These are phyloP conservation scores for Drosophila nannoptera DNA, from an alignment of 1,140 invertebrate genomes.

Conservation along the genomic window DNA sequence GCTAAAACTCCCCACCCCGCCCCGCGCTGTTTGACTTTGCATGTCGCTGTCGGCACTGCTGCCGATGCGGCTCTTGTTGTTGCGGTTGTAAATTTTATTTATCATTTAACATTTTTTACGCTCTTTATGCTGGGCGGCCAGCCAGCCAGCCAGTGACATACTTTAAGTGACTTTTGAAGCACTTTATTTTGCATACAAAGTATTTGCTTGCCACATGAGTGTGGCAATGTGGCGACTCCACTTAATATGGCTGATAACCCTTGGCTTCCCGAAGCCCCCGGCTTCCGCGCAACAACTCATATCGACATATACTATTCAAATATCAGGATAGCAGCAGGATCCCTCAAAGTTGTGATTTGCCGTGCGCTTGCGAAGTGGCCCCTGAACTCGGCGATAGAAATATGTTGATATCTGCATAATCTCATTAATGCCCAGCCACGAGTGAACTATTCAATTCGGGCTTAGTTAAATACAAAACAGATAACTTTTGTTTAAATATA, in stretches of 20 bases:
- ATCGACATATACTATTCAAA: slow-evolving; percentile 3
- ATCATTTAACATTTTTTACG: slow-evolving; percentile 78
- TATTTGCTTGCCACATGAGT: slow-evolving; percentile 55
- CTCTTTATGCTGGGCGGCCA: slow-evolving; percentile 57
- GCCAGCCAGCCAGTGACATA: slow-evolving; percentile 40
- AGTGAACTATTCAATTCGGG: slow-evolving; percentile 13
- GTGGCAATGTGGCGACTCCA: slow-evolving; percentile 44
- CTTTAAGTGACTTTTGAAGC: slow-evolving; percentile 75
- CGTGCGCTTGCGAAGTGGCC: neutral
- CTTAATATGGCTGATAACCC: slow-evolving; percentile 61
- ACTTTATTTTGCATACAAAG: slow-evolving; percentile 77
- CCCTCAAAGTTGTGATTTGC: too few relatives aligned
- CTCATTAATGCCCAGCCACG: slow-evolving; percentile 10
- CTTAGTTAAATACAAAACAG: slow-evolving; percentile 1
- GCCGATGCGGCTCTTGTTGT: slow-evolving; percentile 59
- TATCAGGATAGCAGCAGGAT: neutral
- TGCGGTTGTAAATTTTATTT: slow-evolving; percentile 78
- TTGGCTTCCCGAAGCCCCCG: slow-evolving; percentile 37
- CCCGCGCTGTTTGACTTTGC: slow-evolving; percentile 24
- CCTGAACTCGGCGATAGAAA: neutral
- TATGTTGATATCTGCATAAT: slow-evolving; percentile 1
- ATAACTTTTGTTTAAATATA: slow-evolving; percentile 22
- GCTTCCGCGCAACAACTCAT: too few relatives aligned
- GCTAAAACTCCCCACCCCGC: neutral
- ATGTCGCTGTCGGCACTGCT: slow-evolving; percentile 26